Percentiles rank a stretch among this genome's conserved stretches.
Conservation (phyloP, 2,797 vertebrate genomes). For the Tokudaia muenninki region DNA sequence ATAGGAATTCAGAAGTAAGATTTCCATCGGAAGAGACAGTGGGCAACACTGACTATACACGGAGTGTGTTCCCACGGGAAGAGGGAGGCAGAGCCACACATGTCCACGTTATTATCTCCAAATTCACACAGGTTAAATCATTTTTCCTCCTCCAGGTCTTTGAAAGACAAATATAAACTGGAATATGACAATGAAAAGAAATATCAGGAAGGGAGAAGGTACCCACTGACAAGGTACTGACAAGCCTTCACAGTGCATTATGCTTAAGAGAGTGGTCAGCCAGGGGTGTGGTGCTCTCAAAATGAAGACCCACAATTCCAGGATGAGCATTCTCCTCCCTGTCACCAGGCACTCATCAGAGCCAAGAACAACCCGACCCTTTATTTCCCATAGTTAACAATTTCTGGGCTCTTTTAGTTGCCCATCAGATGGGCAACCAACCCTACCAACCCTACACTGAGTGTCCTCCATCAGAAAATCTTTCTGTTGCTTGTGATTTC, state of each 20-base stretch:
- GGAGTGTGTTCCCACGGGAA: not conserved
- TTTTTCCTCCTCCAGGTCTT: not conserved
- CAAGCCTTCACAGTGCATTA: not conserved
- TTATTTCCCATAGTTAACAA: not conserved
- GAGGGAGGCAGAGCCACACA: not conserved
- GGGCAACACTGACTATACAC: not conserved
- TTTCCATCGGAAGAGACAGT: not conserved
- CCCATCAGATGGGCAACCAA: not conserved
- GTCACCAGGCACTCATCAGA: not conserved
- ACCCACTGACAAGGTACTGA: too few species aligned
- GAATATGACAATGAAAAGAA: not conserved
- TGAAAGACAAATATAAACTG: not conserved
- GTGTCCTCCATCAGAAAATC: not conserved
- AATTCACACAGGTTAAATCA: not conserved
- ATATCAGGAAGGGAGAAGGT: not conserved
- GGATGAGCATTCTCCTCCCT: not conserved
- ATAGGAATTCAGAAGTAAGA: not conserved
- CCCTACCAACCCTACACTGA: not conserved
- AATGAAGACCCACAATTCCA: too few species aligned
- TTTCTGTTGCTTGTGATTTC: not conserved
- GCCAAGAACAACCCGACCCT: not conserved
- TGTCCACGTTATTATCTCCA: not conserved
- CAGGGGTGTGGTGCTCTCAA: accelerated
- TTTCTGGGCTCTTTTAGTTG: not conserved
- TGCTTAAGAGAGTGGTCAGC: not conserved